Evolutionary conservation across 2,888 invertebrate genomes (phyloP).

Genomic region (Corythucha ciliata): DNA sequence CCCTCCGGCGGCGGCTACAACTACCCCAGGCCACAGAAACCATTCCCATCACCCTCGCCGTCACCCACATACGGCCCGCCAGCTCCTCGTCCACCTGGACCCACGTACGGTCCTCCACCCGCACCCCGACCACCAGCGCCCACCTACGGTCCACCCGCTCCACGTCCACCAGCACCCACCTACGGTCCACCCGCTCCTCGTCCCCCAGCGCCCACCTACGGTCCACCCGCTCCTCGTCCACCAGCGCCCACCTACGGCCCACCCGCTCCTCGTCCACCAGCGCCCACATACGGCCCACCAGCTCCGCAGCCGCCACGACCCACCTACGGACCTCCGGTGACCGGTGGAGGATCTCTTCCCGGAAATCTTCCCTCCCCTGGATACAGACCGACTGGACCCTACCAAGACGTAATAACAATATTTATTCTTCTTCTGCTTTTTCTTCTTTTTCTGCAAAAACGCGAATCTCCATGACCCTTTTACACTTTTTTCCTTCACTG

Average conservation of each 20-base stretch:
- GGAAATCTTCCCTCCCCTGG: too few relatives aligned
- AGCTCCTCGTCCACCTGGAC: slow-evolving; percentile 6
- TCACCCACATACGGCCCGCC: slow-evolving; percentile 32
- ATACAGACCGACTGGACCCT: background rate
- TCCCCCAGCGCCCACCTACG: slow-evolving; percentile 27
- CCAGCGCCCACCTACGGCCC: slow-evolving; percentile 28
- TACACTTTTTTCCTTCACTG: too few relatives aligned
- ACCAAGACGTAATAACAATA: too few relatives aligned
- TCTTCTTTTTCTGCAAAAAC: too few relatives aligned
- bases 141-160: slow-evolving; percentile 10
- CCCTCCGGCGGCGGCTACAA: slow-evolving; percentile 61
- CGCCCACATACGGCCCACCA: slow-evolving; percentile 16
- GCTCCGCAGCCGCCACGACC: slow-evolving; percentile 13
- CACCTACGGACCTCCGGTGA: slow-evolving; percentile 22
- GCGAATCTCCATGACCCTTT: too few relatives aligned
- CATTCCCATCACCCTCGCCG: slow-evolving; percentile 45
- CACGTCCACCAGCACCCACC: slow-evolving; percentile 34
- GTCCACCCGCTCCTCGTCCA: slow-evolving; percentile 17
- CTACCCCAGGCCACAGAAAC: slow-evolving; percentile 57
- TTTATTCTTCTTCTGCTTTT: too few relatives aligned
- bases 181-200: slow-evolving; percentile 22
- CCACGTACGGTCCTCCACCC: background rate
- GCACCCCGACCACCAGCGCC: slow-evolving; percentile 33
- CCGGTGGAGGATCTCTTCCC: background rate
- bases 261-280: slow-evolving; percentile 18